Percentiles rank a stretch among this genome's conserved stretches.
Conservation (phyloP, 2,888 invertebrate genomes). For the Gerris lacustris region DNA sequence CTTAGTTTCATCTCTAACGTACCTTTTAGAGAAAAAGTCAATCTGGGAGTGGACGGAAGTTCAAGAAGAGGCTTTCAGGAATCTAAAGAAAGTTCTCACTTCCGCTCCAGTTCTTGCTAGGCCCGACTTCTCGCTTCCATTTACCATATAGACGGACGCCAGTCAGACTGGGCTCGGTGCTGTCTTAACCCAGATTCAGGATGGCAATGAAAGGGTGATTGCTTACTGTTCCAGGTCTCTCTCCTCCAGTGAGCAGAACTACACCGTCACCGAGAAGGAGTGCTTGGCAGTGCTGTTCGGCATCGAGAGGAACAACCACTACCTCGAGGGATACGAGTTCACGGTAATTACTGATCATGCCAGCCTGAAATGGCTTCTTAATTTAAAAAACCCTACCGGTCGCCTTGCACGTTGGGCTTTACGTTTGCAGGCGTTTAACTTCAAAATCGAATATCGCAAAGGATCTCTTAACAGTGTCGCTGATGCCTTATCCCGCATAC, state of each 20-base stretch:
- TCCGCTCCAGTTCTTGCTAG: neutral
- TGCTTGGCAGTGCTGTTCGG: conserved; percentile 29
- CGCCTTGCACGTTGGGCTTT: neutral
- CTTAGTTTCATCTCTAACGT: neutral
- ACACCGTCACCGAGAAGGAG: conserved; percentile 28
- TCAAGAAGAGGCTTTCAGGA: conserved; percentile 10
- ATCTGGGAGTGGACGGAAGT: conserved; percentile 11
- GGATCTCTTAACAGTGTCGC: neutral
- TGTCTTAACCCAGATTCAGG: conserved; percentile 9
- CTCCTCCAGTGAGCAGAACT: conserved; percentile 22
- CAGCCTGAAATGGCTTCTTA: conserved; percentile 12
- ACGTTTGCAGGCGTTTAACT: neutral
- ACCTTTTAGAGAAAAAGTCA: neutral
- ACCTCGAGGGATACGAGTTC: conserved; percentile 30
- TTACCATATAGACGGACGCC: conserved; percentile 9
- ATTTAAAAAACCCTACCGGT: neutral
- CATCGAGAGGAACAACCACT: conserved; percentile 26
- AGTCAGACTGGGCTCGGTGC: conserved; percentile 8
- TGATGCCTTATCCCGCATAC: neutral
- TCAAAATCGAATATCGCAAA: neutral
- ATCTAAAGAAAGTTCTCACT: conserved; percentile 9
- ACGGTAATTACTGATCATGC: conserved; percentile 30
- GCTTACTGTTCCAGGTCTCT: conserved; percentile 10
- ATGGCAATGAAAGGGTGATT: conserved; percentile 13
- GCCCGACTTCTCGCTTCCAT: neutral